Evolutionary conservation across 2,113 vertebrate genomes (phyloP).

Genomic region (Redunca redunca): DNA sequence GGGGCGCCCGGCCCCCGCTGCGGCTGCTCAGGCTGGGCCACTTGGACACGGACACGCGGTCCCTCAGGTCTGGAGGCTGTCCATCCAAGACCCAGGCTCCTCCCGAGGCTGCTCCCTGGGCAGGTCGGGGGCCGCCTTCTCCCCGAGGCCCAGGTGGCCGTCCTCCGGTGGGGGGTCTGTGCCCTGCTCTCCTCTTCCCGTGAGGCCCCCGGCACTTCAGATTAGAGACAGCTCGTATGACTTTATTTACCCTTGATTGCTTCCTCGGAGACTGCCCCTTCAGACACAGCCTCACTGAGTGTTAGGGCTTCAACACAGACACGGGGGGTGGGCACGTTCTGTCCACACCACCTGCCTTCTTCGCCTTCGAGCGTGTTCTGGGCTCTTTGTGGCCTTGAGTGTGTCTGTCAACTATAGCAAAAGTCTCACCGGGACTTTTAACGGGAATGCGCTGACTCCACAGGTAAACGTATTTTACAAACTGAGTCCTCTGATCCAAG

Average conservation of each 20-base stretch:
- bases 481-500: background rate
- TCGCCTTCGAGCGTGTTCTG: background rate
- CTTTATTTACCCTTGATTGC: background rate
- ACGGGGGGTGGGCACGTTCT: background rate
- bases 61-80: background rate
- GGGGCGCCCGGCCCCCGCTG: fast-evolving
- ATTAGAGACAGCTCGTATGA: background rate
- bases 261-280: background rate
- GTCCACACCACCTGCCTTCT: background rate
- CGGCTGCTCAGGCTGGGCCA: background rate
- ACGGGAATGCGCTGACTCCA: too few relatives aligned
- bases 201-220: background rate
- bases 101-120: background rate
- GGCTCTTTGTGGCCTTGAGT: fast-evolving
- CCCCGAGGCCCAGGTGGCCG: fast-evolving
- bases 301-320: background rate
- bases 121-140: background rate
- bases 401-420: background rate
- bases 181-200: background rate
- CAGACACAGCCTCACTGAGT: background rate
- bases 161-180: fast-evolving
- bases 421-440: background rate
- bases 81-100: background rate
- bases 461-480: background rate
- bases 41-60: background rate